Conservation (phyloP, 2,113 vertebrate genomes). For the Cricetomys ansorgei region DNA sequence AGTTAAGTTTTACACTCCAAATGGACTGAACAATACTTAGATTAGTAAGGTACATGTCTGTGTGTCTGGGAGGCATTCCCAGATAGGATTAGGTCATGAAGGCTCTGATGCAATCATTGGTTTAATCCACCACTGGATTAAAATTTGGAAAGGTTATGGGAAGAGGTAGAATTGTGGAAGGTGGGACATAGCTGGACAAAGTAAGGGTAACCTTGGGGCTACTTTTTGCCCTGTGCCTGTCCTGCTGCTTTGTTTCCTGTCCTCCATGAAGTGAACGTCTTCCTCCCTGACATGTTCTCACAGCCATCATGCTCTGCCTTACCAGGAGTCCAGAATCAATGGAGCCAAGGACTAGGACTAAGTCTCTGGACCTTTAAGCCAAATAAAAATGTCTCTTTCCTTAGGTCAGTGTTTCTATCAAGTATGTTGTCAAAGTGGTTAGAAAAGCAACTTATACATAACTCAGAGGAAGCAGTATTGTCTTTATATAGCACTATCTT, state of each 20-base stretch:
- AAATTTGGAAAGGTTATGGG: neutral
- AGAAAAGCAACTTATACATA: neutral
- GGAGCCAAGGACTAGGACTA: neutral
- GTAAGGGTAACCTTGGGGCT: neutral
- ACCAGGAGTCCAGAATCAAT: neutral
- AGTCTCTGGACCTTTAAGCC: neutral
- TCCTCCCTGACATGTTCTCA: neutral
- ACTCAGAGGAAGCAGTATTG: neutral
- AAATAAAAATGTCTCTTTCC: neutral
- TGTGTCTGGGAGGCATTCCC: neutral
- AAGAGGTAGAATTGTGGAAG: neutral
- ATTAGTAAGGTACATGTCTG: neutral
- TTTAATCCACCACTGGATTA: neutral
- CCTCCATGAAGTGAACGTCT: neutral
- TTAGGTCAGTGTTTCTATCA: neutral
- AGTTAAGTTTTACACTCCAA: neutral
- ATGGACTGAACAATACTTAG: neutral
- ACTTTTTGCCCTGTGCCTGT: neutral
- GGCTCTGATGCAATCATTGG: neutral
- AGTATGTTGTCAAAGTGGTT: neutral
- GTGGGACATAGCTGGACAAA: neutral
- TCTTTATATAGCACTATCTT: neutral
- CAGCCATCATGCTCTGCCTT: neutral
- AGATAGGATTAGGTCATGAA: neutral
- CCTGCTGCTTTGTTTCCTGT: neutral